Evolutionary conservation across 2,113 vertebrate species (phyloP).

Genomic region (Sceloporus undulatus): DNA sequence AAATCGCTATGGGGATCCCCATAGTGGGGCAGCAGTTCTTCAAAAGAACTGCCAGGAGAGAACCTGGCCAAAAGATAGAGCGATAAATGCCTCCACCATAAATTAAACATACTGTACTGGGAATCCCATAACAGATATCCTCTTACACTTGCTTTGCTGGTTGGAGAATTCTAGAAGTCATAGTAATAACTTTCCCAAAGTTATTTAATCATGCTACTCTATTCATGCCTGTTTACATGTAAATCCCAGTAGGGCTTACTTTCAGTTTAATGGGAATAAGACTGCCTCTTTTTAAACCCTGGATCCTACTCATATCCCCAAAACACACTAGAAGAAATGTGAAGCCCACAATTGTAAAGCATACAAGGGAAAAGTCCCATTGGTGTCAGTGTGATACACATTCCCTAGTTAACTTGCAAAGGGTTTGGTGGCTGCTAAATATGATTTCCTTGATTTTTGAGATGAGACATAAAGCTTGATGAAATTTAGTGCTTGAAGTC

Average conservation of each 20-base stretch:
- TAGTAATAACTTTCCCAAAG: too few species aligned
- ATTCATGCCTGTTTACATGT: neutral
- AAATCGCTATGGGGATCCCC: too few species aligned
- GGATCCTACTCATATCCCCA: neutral
- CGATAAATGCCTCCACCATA: neutral
- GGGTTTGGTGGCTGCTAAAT: neutral
- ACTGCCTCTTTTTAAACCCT: neutral
- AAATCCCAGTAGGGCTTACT: neutral
- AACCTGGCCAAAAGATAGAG: neutral
- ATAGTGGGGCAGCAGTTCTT: neutral
- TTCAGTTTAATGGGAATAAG: neutral
- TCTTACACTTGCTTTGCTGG: too few species aligned
- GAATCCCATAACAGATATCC: too few species aligned
- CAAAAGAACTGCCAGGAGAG: neutral
- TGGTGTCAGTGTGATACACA: neutral
- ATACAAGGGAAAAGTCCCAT: neutral
- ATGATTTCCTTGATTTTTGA: neutral
- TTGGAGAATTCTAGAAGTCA: too few species aligned
- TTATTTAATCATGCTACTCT: neutral
- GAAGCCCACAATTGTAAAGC: neutral
- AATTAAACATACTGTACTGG: too few species aligned
- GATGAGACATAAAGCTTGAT: constrained; percentile 33
- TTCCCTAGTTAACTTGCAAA: neutral
- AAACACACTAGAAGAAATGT: neutral
- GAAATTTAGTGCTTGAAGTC: constrained; percentile 20